These are phyloP conservation scores for Neomorphus geoffroyi DNA, from an alignment of 2,797 vertebrate genomes.

Conservation along the genomic window DNA sequence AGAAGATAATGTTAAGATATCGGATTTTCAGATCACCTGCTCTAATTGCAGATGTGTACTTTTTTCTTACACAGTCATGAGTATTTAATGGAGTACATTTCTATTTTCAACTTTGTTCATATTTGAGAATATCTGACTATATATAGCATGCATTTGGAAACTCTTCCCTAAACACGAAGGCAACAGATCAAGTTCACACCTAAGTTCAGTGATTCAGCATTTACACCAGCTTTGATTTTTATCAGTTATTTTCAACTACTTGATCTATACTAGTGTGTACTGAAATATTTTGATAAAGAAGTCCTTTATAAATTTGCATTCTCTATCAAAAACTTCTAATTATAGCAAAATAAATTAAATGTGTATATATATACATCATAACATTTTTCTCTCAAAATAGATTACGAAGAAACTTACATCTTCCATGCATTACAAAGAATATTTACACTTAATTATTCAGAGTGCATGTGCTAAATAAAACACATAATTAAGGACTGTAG, in stretches of 20 bases:
- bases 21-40: conserved; percentile 6
- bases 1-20: conserved; percentile 33
- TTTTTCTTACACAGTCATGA: not conserved
- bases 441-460: conserved; percentile 47
- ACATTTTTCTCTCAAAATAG: not conserved
- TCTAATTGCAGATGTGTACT: not conserved
- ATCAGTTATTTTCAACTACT: not conserved
- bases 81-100: not conserved
- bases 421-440: not conserved
- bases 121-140: not conserved
- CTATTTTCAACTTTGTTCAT: not conserved
- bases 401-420: not conserved
- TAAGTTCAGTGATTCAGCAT: not conserved
- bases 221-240: not conserved
- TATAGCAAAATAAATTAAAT: not conserved
- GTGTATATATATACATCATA: not conserved
- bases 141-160: not conserved
- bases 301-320: not conserved
- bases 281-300: not conserved
- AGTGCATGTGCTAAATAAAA: conserved; percentile 14
- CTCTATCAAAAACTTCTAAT: not conserved
- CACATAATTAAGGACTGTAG: conserved; percentile 40
- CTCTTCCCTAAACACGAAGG: not conserved
- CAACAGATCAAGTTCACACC: not conserved
- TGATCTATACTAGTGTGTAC: not conserved